A percentile compares a stretch with the other conserved stretches of the same genome.
Conservation (phyloP, 2,888 invertebrate genomes). For the Linyphia triangularis region DNA sequence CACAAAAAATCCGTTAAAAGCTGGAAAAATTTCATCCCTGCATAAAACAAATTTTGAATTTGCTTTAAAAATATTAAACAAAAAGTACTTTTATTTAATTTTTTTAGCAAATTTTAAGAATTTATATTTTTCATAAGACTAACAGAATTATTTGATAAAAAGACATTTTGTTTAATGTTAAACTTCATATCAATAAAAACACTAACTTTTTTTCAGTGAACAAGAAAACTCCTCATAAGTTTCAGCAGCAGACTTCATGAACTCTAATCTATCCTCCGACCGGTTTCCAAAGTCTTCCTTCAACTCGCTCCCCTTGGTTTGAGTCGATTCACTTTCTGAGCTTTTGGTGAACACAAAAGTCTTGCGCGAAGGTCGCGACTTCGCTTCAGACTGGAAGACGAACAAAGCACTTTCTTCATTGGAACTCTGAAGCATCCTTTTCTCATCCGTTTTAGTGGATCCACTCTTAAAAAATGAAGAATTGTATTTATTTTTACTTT, state of each 20-base stretch:
- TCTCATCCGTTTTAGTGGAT: not conserved
- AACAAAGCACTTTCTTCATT: no score
- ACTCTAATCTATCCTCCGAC: not conserved
- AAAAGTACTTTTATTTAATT: no score
- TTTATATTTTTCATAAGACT: no score
- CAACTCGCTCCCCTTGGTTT: not conserved
- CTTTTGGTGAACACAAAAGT: slow-evolving; percentile 25
- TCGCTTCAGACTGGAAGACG: not conserved
- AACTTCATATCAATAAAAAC: not conserved
- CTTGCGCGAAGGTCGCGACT: slow-evolving; percentile 7
- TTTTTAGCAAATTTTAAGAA: no score
- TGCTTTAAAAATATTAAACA: no score
- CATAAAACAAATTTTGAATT: no score
- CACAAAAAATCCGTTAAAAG: no score
- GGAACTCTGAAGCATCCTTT: not conserved
- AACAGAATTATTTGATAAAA: no score
- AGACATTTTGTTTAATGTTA: no score
- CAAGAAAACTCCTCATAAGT: slow-evolving; percentile 66
- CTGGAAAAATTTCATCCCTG: no score
- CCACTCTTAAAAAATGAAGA: not conserved
- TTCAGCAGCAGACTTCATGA: slow-evolving; percentile 19
- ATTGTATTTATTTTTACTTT: not conserved
- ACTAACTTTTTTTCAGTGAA: slow-evolving; percentile 39
- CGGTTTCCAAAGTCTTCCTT: not conserved
- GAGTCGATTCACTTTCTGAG: not conserved